Conservation (phyloP, 1,140 invertebrate genomes). For the Pissodes strobi region DNA sequence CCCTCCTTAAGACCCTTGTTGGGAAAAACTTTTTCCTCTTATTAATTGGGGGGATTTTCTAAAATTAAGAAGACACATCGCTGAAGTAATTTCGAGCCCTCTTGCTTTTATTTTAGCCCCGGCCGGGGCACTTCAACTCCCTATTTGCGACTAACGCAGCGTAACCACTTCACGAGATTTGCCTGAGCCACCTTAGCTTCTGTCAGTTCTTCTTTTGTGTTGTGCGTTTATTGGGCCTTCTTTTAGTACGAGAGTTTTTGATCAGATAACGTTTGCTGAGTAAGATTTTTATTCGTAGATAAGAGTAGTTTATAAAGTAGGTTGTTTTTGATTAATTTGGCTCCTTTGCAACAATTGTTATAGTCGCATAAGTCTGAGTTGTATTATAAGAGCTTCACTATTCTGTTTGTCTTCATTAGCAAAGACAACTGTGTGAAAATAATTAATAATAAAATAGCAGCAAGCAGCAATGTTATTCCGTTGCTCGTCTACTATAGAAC, state of each 20-base stretch:
- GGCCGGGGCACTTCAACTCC: constrained; percentile 14
- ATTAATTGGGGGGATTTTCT: constrained; percentile 24
- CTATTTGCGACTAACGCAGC: constrained; percentile 21
- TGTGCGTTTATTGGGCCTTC: constrained; percentile 6
- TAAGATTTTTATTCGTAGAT: too few relatives aligned
- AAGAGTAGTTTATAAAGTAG: too few relatives aligned
- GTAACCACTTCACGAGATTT: constrained; percentile 25
- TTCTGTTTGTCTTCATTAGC: too few relatives aligned
- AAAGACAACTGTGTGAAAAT: too few relatives aligned
- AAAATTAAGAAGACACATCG: constrained; percentile 27
- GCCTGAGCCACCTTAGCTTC: constrained; percentile 18
- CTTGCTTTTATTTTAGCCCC: constrained; percentile 6
- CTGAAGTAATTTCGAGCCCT: constrained; percentile 11
- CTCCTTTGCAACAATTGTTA: too few relatives aligned
- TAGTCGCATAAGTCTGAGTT: too few relatives aligned
- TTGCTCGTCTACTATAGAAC: too few relatives aligned
- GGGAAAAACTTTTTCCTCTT: constrained; percentile 13
- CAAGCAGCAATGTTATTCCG: too few relatives aligned
- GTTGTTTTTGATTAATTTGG: too few relatives aligned
- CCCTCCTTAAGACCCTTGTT: too few relatives aligned
- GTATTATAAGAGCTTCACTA: too few relatives aligned
- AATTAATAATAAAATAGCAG: too few relatives aligned
- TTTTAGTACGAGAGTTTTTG: constrained; percentile 5
- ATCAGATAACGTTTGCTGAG: background rate
- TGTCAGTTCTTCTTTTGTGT: constrained; percentile 11